These are phyloP conservation scores for Drosophila micromelanica DNA, from an alignment of 1,140 invertebrate species.

Conservation along the genomic window DNA sequence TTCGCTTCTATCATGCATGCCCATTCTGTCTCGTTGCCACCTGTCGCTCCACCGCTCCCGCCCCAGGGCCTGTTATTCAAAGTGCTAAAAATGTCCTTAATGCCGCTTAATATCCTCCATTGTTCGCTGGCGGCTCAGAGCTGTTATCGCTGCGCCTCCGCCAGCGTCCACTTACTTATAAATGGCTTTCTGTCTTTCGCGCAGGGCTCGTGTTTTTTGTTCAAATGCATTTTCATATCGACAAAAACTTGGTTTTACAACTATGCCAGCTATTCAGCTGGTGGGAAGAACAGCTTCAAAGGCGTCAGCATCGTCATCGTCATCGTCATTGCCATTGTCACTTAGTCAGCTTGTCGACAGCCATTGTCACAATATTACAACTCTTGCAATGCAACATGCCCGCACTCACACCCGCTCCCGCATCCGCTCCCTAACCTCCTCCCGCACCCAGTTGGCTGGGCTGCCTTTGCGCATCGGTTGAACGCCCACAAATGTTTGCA, in stretches of 20 bases:
- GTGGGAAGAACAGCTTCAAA: constrained; percentile 30
- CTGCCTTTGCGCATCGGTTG: constrained; percentile 65
- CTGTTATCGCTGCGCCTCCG: constrained; percentile 25
- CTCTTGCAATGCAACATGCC: constrained; percentile 67
- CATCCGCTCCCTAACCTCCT: constrained; percentile 13
- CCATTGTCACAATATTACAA: constrained; percentile 72
- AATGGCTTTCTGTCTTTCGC: constrained; percentile 23
- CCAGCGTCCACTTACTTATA: constrained; percentile 27
- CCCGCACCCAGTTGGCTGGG: constrained; percentile 13
- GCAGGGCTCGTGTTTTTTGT: constrained; percentile 27
- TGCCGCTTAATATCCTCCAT: constrained; percentile 73
- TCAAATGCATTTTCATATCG: constrained; percentile 78
- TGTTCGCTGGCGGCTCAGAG: constrained; percentile 51
- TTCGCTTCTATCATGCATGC: constrained; percentile 54
- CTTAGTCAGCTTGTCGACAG: constrained; percentile 76
- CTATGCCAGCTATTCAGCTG: constrained; percentile 40
- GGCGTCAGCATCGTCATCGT: constrained; percentile 26
- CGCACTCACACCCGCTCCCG: constrained; percentile 25
- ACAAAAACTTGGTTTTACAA: constrained; percentile 71
- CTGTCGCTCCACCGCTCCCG: constrained; percentile 16
- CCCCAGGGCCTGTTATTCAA: constrained; percentile 29
- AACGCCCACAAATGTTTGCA: constrained; percentile 71
- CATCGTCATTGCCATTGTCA: constrained; percentile 59
- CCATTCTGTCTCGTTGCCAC: constrained; percentile 53
- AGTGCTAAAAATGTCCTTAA: constrained; percentile 75